phyloP scores from a whole-genome alignment of 2,113 vertebrate genomes.

The Nothocercus nigrocapillus region DNA sequence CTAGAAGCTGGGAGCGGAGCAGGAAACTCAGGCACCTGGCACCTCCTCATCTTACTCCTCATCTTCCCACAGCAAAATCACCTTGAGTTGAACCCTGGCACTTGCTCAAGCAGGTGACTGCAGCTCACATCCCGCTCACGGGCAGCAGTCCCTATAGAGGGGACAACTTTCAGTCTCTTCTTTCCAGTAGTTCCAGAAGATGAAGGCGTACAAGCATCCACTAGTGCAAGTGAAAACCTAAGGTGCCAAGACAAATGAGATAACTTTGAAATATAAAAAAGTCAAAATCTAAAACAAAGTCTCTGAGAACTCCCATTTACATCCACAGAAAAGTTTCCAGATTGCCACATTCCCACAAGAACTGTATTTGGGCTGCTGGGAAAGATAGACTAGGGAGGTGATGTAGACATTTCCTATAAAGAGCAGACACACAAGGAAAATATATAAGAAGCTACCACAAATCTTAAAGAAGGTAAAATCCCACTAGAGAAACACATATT shows the following conservation, averaged over 20 bases:
- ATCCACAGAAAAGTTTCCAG: neutral
- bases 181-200: neutral
- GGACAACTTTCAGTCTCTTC: too few relatives aligned
- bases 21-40: neutral
- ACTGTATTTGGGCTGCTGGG: neutral
- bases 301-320: neutral
- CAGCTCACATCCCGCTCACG: too few relatives aligned
- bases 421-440: neutral
- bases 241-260: neutral
- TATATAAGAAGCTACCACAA: neutral
- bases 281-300: neutral
- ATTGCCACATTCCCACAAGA: neutral
- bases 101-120: too few relatives aligned
- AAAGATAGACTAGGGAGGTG: neutral
- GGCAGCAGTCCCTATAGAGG: too few relatives aligned
- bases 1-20: neutral
- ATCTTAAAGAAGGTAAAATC: neutral
- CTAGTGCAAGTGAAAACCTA: neutral
- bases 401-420: neutral
- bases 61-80: too few relatives aligned
- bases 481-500: neutral
- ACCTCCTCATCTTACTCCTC: too few relatives aligned
- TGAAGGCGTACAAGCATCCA: neutral
- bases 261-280: neutral
- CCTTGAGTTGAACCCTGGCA: too few relatives aligned